Evolutionary conservation across 2,888 invertebrate genomes (phyloP), one percentile per base, ranked within the genome.

Genomic region (Oxyteleia sp.): DNA sequence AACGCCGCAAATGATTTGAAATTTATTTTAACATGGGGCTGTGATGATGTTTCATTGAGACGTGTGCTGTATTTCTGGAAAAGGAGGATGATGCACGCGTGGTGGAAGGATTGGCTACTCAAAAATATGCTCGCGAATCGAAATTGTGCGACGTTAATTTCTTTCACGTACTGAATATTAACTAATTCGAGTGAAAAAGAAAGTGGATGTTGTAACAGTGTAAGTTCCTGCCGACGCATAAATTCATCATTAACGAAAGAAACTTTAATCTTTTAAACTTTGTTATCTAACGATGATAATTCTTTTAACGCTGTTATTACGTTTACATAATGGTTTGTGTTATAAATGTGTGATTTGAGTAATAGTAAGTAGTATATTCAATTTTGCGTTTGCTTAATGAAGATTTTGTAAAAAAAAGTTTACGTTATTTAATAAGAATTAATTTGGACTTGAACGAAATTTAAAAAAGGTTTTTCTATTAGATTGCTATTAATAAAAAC

Each of bases 151-250:
- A 11, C 4, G 68, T 53, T 66, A 45, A 66, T 53, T 61, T 74
- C 53, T 66, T 74, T 61, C 74, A 38, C 53, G 43, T 53, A 26
- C 72, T 51, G 80, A 59, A 74, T 80, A 61, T 81, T 74, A 81
- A 74, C 61, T 81, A 81, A 81, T 74, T 74, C 59, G 66, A 72
- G 38, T 57, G 72, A 72, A 72, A 80, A 80, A 80, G 80, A 80
- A 80, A 80, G 80, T 80, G 26, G 66, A 66, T 81, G 59, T 68
- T 51, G 61, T 81, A 81, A 81, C 68, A 66, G 59, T 66, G 74
- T 63, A 66, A 72, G 55, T 81, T 80, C 68, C 68, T 74, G 5
- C 13, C 68, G 74, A 55, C 63, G 68, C 68, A 75, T 81, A 75
- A 61, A 81, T 81, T 75, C 81, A 81, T 81, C 74, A 75, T 74